phyloP scores from a whole-genome alignment of 2,888 invertebrate genomes.

The Scaptomyza parva region DNA sequence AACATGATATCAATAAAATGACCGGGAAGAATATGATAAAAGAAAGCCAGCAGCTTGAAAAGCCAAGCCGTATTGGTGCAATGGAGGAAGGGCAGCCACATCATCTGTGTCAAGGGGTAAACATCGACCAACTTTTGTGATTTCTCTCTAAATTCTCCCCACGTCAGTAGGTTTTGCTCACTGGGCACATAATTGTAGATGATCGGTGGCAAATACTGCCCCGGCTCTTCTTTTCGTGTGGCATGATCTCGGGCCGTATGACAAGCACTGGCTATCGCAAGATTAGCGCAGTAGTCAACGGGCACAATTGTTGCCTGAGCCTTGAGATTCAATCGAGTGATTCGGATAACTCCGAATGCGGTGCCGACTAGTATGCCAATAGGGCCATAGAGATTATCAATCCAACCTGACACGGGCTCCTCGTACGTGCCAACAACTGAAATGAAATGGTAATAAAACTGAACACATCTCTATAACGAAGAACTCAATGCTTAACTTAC shows the following conservation, averaged over 20 bases:
- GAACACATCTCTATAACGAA: not conserved
- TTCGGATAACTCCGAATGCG: slow-evolving; percentile 87
- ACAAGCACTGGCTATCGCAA: slow-evolving; percentile 85
- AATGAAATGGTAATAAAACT: not conserved
- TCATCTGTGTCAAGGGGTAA: slow-evolving; percentile 88
- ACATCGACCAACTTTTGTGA: slow-evolving; percentile 84
- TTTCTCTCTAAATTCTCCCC: slow-evolving; percentile 88
- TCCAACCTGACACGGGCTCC: slow-evolving; percentile 88
- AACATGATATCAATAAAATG: slow-evolving; percentile 86
- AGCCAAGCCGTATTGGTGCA: slow-evolving; percentile 84
- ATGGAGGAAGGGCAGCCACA: slow-evolving; percentile 88
- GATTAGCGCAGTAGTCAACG: slow-evolving; percentile 85
- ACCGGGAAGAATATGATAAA: slow-evolving; percentile 89
- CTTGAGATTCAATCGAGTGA: slow-evolving; percentile 76
- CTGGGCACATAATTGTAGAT: slow-evolving; percentile 94
- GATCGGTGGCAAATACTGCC: slow-evolving; percentile 26
- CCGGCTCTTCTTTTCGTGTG: not conserved
- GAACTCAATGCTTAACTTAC: slow-evolving; percentile 79
- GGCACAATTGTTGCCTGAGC: slow-evolving; percentile 84
- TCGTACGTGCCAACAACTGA: slow-evolving; percentile 83
- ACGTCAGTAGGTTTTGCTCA: slow-evolving; percentile 91
- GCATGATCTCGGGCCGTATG: slow-evolving; percentile 76
- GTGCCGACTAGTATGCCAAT: slow-evolving; percentile 85
- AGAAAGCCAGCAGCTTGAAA: slow-evolving; percentile 85
- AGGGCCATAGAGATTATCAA: slow-evolving; percentile 89